phyloP scores from a whole-genome alignment of 2,113 vertebrate species.

The Ovis canadensis region DNA sequence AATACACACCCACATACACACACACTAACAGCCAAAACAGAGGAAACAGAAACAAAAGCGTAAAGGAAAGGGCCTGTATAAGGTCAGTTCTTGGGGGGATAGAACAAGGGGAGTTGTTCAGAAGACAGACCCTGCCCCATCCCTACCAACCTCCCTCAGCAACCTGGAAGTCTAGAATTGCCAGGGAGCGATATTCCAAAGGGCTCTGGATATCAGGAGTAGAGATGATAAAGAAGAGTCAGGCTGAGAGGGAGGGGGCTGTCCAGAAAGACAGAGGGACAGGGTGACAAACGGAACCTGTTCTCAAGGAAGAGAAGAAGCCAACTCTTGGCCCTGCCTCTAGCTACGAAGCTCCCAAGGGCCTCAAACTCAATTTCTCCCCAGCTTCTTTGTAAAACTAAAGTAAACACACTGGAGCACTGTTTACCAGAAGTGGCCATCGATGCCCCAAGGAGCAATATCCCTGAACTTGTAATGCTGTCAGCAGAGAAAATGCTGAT shows the following conservation, averaged over 20 bases:
- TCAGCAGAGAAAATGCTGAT: conserved; percentile 60
- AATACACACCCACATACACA: not conserved
- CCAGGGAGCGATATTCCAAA: not conserved
- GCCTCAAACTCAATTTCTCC: conserved; percentile 2
- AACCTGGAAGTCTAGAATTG: rapidly evolving
- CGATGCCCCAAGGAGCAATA: conserved; percentile 10
- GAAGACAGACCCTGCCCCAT: not conserved
- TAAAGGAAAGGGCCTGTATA: not conserved
- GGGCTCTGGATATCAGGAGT: not conserved
- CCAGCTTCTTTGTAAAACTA: not conserved
- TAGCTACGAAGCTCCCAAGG: not conserved
- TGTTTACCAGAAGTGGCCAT: conserved; percentile 36
- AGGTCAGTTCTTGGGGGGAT: not conserved
- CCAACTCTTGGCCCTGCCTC: not conserved
- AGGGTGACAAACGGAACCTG: not conserved
- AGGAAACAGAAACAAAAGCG: not conserved
- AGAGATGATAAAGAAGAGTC: not conserved
- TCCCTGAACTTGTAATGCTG: conserved; percentile 22
- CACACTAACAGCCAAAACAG: not conserved
- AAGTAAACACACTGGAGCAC: conserved; percentile 31
- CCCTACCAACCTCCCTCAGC: not conserved
- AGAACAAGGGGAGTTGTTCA: too few species aligned
- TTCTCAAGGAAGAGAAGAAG: not conserved
- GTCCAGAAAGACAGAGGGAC: not conserved
- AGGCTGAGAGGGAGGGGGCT: not conserved